Base-by-base conservation (phyloP, 1,140 invertebrate species). In the Panulirus ornatus region DNA sequence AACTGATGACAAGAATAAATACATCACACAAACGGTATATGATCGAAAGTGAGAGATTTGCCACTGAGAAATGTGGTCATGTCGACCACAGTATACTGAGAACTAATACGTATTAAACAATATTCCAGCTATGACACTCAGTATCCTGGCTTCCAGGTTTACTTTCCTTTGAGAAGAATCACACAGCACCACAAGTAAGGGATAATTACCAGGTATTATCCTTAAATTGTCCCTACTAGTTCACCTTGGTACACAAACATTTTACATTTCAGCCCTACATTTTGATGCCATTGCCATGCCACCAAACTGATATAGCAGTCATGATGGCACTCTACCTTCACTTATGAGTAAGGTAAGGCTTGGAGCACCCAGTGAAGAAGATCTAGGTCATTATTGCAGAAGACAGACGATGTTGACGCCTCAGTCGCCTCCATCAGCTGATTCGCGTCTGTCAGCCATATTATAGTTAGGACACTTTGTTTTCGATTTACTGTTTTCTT, bases 271-370 rank as follows among this genome's bases (percentile, higher is more conserved):
- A 22, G 9, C n/a, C n/a, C n/a, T n/a, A n/a, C n/a, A n/a, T n/a
- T n/a, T n/a, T n/a, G n/a, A n/a, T n/a, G n/a, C n/a, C n/a, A n/a
- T n/a, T n/a, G n/a, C n/a, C n/a, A n/a, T n/a, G n/a, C n/a, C n/a
- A n/a, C n/a, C n/a, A n/a, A n/a, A n/a, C n/a, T n/a, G n/a, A n/a
- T n/a, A n/a, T n/a, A n/a, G 42, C 19, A 40, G 38, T 8, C 19
- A 66, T n/a, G 11, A 1, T 2, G 58, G 38, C 40, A 42, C 34
- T 54, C 58, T 70, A 84, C 81, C 81, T 84, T 66, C 30, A 54
- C 81, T 84, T 84, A 44, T 84, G 58, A 66, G 40, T 63, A 84
- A 84, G 81, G 58, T 34, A 66, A 84, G 81, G 81, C 81, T 66
- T 36, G 47, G 40, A 84, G 81, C 81, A 84, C 81, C 58, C 81